These are phyloP conservation scores for Chunga burmeisteri DNA, from an alignment of 2,113 vertebrate species.

Conservation along the genomic window DNA sequence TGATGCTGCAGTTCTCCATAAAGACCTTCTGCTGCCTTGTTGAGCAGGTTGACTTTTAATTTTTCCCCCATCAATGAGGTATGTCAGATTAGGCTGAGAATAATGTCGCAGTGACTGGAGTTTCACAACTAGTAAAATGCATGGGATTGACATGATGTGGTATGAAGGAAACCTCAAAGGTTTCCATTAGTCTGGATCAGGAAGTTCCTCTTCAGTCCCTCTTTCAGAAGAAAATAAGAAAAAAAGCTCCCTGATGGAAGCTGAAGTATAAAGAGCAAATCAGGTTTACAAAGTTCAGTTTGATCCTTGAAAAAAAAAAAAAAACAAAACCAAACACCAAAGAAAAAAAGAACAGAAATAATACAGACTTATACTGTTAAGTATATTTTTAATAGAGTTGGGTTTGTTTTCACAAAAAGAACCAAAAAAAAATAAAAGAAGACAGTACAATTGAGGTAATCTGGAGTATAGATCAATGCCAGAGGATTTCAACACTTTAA, in stretches of 20 bases:
- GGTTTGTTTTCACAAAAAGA: neutral
- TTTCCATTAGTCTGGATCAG: neutral
- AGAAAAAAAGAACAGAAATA: neutral
- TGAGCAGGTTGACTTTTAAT: neutral
- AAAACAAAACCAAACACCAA: neutral
- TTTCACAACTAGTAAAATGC: neutral
- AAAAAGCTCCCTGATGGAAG: neutral
- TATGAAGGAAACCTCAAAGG: neutral
- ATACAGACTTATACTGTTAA: neutral
- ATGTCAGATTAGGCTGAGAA: neutral
- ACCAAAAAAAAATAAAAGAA: neutral
- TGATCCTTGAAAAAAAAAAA: neutral
- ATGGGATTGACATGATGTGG: neutral
- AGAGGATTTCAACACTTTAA: neutral
- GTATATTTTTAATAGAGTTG: neutral
- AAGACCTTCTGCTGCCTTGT: neutral
- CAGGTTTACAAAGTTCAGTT: neutral
- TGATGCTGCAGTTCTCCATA: neutral
- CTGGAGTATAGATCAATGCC: neutral
- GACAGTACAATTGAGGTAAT: neutral
- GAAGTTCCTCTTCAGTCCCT: neutral
- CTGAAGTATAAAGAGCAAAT: neutral
- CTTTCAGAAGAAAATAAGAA: neutral
- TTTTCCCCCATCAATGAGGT: rapidly evolving
- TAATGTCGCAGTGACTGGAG: neutral